Percentiles rank a stretch among this genome's conserved stretches.
Conservation (phyloP, 35 echinoderm and acorn worm species). For the Lytechinus variegatus region DNA sequence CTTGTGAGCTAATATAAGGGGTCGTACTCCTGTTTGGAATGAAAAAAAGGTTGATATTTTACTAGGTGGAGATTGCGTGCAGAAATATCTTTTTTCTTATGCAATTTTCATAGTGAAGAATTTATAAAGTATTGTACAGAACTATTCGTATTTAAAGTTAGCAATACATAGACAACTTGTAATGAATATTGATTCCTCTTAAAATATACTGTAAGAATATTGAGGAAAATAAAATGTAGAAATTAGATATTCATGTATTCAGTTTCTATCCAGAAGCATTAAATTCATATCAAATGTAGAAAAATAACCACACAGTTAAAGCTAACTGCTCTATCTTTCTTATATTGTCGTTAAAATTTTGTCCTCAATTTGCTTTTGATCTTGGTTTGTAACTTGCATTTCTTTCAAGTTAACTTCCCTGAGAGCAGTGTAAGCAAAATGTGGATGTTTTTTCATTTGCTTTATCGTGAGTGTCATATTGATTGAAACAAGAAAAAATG, state of each 20-base stretch:
- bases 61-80: background rate
- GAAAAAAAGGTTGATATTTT: background rate
- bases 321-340: background rate
- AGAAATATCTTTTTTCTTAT: background rate
- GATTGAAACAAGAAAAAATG: background rate
- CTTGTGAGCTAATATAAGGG: background rate
- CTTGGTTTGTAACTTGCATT: background rate
- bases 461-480: background rate
- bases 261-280: background rate
- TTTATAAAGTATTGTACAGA: background rate
- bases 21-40: background rate
- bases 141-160: background rate
- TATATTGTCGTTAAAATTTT: background rate
- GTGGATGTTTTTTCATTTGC: background rate
- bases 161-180: background rate
- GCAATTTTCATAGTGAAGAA: background rate
- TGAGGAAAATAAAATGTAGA: background rate
- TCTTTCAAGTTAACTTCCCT: background rate
- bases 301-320: background rate
- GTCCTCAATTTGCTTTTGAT: background rate
- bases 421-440: slow-evolving; percentile 2
- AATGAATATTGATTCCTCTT: background rate
- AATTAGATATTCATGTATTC: slow-evolving; percentile 6
- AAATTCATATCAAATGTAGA: background rate
- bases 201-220: background rate